Evolutionary conservation across 2,113 vertebrate genomes (phyloP).

Genomic region (Fregetta grallaria): DNA sequence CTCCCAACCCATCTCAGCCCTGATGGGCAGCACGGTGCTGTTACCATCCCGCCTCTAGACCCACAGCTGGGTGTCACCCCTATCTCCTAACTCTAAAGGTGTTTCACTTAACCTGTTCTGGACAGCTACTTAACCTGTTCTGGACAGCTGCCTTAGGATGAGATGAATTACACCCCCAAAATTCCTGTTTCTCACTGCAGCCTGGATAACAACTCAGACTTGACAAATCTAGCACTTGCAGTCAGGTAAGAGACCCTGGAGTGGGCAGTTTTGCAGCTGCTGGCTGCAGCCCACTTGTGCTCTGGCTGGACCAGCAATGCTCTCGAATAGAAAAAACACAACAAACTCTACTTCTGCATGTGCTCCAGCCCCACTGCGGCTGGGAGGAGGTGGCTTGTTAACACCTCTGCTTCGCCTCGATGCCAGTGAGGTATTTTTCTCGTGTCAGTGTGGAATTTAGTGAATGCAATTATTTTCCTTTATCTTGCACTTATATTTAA

Average conservation of each 20-base stretch:
- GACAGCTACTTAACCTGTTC: neutral
- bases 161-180: neutral
- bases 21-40: neutral
- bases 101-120: neutral
- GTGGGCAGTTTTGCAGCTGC: neutral
- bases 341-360: neutral
- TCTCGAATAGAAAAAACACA: neutral
- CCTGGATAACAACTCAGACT: neutral
- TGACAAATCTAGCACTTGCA: neutral
- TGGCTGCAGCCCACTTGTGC: neutral
- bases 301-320: neutral
- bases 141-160: neutral
- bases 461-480: conserved; percentile 43
- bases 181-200: neutral
- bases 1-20: neutral
- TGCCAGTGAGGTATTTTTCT: neutral
- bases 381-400: neutral
- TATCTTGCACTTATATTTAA: conserved; percentile 37
- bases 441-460: neutral
- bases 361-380: neutral
- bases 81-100: neutral
- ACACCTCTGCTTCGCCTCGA: neutral
- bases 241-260: too few relatives aligned
- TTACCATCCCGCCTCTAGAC: neutral
- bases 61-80: neutral